Base-by-base conservation (phyloP, 2,797 vertebrate genomes). In the Pseudotriccus pelzelni region DNA sequence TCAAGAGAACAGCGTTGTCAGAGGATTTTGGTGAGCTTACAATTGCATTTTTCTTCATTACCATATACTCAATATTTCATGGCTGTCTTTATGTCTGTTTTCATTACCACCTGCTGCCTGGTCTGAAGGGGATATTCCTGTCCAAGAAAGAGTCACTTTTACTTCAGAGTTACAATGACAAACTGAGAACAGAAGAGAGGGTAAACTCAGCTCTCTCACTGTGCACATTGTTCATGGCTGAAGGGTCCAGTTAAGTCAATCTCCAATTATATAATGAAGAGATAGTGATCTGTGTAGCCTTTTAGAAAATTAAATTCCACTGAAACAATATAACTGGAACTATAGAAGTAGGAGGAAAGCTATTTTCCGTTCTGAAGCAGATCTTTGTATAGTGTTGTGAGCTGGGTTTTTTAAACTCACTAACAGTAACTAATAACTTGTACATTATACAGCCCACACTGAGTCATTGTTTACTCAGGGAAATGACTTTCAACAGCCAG, bases 401-500 rank as follows among this genome's bases (percentile, higher is more conserved):
- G 84, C 52, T 94, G 84, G 20, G 28, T 78, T 94, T 92, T 87
- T 93, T 37, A 55, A 93, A 84, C 75, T 95, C 34, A 30, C 87
- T 68, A 96, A 88, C 62, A 90, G 89, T 94, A 95, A 93, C 91
- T 90, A 95, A 83, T 95, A 93, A 84, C 84, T 93, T 87, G 41
- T 91, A 77, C 69, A 70, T 93, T 95, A 93, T 91, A 69, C 89
- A 81, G 81, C 47, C 84, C 58, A 62, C 83, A 81, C 78, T 94
- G 93, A 97, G 70, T 96, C 88, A 93, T 91, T 96, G 88, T 97
- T 96, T 94, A 91, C 91, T 85, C 76, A 92, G 76, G 95, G 87
- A 94, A 94, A 87, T 94, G 9, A 43, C 82, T 96, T 96, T 91
- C 90, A 92, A 76, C 89, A 91, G 91, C 77, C 87, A 95, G 96